phyloP scores from a whole-genome alignment of 2,113 vertebrate genomes.

The Cervus canadensis region DNA sequence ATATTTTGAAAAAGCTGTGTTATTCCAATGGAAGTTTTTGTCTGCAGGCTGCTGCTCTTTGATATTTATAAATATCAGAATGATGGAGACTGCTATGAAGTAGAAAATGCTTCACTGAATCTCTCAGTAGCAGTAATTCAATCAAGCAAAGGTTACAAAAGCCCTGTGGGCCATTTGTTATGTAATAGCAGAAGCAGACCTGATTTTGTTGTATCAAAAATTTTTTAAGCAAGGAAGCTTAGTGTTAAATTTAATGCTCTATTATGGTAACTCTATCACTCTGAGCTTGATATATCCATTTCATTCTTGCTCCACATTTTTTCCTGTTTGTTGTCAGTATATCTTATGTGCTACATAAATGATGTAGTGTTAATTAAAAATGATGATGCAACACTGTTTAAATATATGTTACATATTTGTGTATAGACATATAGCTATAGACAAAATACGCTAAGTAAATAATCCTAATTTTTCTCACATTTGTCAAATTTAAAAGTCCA shows the following conservation, averaged over 20 bases:
- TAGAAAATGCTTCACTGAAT: conserved; percentile 42
- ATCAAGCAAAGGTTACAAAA: conserved; percentile 64
- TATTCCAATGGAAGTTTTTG: not conserved
- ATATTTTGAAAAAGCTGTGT: not conserved
- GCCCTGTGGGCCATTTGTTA: conserved; percentile 46
- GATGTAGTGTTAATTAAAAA: not conserved
- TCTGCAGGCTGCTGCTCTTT: conserved; percentile 23
- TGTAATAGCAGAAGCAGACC: conserved; percentile 44
- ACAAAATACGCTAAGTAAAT: not conserved
- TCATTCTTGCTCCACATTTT: conserved; percentile 48
- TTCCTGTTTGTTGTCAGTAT: not conserved
- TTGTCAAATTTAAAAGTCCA: not conserved
- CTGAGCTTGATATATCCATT: conserved; percentile 45
- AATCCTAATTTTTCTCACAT: not conserved
- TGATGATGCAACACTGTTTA: not conserved
- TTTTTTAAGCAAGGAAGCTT: conserved; percentile 48
- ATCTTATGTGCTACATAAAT: not conserved
- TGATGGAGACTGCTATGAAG: conserved; percentile 7
- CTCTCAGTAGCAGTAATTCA: conserved; percentile 53
- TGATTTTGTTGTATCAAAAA: conserved; percentile 40
- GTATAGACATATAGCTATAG: not conserved
- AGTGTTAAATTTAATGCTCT: conserved; percentile 56
- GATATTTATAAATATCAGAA: conserved; percentile 63
- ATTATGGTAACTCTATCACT: conserved; percentile 18
- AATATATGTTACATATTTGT: not conserved